Conservation (phyloP, 2,888 invertebrate genomes). For the Polyommatus iphigenia region DNA sequence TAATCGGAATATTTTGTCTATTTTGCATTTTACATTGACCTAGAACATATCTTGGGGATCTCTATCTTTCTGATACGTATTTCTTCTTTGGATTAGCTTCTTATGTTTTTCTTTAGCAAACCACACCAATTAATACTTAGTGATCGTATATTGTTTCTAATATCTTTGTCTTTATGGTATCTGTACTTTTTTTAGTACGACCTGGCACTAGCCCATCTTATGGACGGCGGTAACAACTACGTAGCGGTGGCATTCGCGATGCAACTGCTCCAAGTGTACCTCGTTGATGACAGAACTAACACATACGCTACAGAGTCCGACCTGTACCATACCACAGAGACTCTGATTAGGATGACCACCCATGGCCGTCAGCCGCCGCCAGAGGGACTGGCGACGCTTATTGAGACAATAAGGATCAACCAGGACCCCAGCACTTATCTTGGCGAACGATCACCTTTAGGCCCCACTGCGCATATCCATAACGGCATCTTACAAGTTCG, state of each 20-base stretch:
- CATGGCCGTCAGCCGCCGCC: conserved; percentile 89
- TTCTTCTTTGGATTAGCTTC: not conserved
- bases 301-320: conserved; percentile 90
- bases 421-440: conserved; percentile 86
- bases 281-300: conserved; percentile 90
- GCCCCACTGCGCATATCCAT: conserved; percentile 94
- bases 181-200: conserved; percentile 82
- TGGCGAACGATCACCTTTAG: conserved; percentile 88
- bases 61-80: not conserved
- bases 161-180: not conserved
- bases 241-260: conserved; percentile 94
- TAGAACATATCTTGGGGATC: not conserved
- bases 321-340: conserved; percentile 92
- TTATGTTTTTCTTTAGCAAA: too few relatives aligned
- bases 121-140: too few relatives aligned
- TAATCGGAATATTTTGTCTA: not conserved
- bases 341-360: conserved; percentile 87
- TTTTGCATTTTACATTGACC: not conserved
- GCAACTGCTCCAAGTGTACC: conserved; percentile 92
- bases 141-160: not conserved
- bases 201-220: conserved; percentile 88
- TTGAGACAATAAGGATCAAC: conserved; percentile 88
- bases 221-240: conserved; percentile 91
- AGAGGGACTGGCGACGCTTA: conserved; percentile 89
- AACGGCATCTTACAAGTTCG: conserved; percentile 93